Evolutionary conservation across 2,888 invertebrate genomes (phyloP), one percentile per base, ranked within the genome.

Genomic region (Prionchulus punctatus): DNA sequence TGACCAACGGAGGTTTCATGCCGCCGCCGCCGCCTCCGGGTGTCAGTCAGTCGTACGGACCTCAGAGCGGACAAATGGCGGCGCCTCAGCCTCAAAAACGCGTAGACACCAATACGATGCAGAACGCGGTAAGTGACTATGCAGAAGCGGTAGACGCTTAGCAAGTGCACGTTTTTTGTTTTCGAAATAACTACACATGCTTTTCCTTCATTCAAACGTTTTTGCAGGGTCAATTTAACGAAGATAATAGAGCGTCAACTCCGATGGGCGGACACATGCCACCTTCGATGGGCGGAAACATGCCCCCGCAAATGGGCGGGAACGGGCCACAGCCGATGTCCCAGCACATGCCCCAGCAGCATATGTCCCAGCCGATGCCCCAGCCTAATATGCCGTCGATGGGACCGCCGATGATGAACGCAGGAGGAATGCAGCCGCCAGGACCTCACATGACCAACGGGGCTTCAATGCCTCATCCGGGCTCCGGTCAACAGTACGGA

Each of bases 51-150:
- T 18, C 36, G 18, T 18, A 7, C 12, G 36, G 36, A 12, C 36
- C 36, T 7, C 18, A 36, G 7, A 12, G 12, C 7, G 36, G 36
- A 12, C 36, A 36, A 18, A 36, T 18, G 36, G 12, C 36, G 36
- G 36, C 12, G 18, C 36, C 7, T 12, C 60, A 58, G 49, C 60
- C 58, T 48, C 48, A 53, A 21, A 62, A 61, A 30, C 54, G 64
- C 21, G 60, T 69, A 7, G 69, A 69, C 56, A 66, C 69, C 3
- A 64, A 63, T 48, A 59, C 62, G 60, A 67, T 69, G 67, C 69
- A 70, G 4, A 67, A 66, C 54, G 65, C 67, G 43, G 67, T 63
- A 30, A 31, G 58, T 30, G 28, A 3, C 18, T 7, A 49, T 2
- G 18, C 53, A 26, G 23, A 12, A 7, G 7, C 26, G 26, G 23